Conservation (phyloP, 1,140 invertebrate genomes). For the Papilio machaon region DNA sequence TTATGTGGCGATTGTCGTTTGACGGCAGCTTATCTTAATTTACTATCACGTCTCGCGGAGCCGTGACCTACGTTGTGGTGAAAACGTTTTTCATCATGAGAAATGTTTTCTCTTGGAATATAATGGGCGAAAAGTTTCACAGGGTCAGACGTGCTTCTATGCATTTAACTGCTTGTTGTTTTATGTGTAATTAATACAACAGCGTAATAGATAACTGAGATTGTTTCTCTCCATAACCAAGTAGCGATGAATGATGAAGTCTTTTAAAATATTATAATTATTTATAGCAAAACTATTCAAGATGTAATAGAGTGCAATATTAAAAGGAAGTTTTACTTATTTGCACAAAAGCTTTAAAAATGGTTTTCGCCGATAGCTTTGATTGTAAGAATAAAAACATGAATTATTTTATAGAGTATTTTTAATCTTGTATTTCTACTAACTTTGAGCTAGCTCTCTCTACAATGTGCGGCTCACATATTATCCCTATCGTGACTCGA, state of each 20-base stretch:
- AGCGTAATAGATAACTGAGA: background rate
- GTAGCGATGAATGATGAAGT: background rate
- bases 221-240: background rate
- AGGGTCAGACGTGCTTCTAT: constrained; percentile 30
- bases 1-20: constrained; percentile 74
- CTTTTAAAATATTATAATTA: background rate
- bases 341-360: background rate
- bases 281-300: background rate
- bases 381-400: background rate
- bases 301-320: too few relatives aligned
- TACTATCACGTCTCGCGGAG: constrained; percentile 68
- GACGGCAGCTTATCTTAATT: constrained; percentile 72
- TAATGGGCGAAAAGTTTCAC: constrained; percentile 53
- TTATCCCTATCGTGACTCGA: constrained; percentile 62
- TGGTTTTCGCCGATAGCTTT: background rate
- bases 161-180: constrained; percentile 21
- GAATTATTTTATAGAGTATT: background rate
- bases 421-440: constrained; percentile 32
- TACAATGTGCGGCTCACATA: constrained; percentile 51
- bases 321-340: background rate
- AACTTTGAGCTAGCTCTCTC: constrained; percentile 58
- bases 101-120: constrained; percentile 61
- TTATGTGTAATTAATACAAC: background rate
- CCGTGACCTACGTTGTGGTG: constrained; percentile 72
- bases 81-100: constrained; percentile 72